phyloP scores from a whole-genome alignment of 2,113 vertebrate species.

The Arothron firmamentum region DNA sequence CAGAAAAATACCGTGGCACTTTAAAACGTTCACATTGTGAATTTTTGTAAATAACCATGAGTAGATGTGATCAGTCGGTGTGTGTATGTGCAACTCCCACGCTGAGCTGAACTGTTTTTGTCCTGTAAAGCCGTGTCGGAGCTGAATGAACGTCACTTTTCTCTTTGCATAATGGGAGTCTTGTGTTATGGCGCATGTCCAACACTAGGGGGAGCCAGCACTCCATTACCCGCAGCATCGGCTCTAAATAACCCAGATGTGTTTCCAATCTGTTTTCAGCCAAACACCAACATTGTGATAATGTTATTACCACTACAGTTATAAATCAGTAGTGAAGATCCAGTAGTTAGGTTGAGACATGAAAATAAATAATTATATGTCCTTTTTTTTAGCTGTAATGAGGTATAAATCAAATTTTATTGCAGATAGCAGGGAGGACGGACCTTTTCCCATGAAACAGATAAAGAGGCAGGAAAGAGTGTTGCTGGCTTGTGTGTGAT shows the following conservation, averaged over 20 bases:
- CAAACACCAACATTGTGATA: not conserved
- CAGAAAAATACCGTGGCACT: constrained; percentile 29
- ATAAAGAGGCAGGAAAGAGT: constrained; percentile 2
- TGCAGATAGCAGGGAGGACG: constrained; percentile 15
- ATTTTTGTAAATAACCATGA: constrained; percentile 66
- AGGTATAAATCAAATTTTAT: no score
- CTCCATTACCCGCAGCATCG: constrained; percentile 1
- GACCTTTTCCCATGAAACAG: constrained; percentile 13
- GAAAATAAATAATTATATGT: no score
- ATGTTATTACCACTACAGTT: not conserved
- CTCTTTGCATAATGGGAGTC: constrained; percentile 26
- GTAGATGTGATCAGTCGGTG: constrained; percentile 27
- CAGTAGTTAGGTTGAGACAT: no score
- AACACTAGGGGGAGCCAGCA: constrained; percentile 39
- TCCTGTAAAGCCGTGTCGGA: constrained; percentile 26
- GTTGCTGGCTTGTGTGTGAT: constrained; percentile 36
- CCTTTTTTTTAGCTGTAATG: no score
- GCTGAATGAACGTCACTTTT: constrained; percentile 50
- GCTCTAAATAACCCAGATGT: not conserved
- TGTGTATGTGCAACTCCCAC: constrained; percentile 21
- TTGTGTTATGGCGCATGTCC: not conserved
- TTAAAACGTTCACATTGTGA: constrained; percentile 57
- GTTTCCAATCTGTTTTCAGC: not conserved
- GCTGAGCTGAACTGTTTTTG: constrained; percentile 12
- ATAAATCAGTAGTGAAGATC: not conserved